Conservation (phyloP, 2,113 vertebrate genomes). For the Vicugna pacos region DNA sequence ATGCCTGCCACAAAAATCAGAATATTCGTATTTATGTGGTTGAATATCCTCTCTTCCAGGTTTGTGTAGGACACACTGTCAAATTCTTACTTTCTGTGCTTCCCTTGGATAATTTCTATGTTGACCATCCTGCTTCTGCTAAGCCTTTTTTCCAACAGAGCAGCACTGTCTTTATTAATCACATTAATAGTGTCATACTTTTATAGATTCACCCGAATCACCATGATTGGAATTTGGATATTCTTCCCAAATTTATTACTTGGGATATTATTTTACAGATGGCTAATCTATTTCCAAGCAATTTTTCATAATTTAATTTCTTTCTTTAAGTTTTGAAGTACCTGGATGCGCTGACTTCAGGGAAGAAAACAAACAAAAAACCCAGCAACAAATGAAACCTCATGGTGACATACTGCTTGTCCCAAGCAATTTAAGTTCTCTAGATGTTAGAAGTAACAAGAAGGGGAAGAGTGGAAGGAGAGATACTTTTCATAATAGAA, state of each 20-base stretch:
- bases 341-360: neutral
- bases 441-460: neutral
- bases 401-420: neutral
- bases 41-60: neutral
- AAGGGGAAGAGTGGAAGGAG: no score
- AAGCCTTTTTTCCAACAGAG: neutral
- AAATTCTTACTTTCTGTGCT: neutral
- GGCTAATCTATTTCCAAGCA: neutral
- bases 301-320: neutral
- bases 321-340: slow-evolving; percentile 39
- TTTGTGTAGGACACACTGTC: neutral
- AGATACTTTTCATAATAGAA: neutral
- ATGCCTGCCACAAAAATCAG: neutral
- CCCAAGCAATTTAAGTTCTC: neutral
- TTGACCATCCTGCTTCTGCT: neutral
- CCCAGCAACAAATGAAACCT: neutral
- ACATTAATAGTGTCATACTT: neutral
- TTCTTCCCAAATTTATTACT: slow-evolving; percentile 9
- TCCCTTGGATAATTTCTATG: neutral
- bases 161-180: neutral
- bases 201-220: neutral
- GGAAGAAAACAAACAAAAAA: neutral
- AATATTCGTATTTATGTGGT: no score
- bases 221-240: neutral
- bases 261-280: neutral